These are phyloP conservation scores for Drosophila setifemur DNA, from an alignment of 1,140 invertebrate genomes.

Conservation along the genomic window DNA sequence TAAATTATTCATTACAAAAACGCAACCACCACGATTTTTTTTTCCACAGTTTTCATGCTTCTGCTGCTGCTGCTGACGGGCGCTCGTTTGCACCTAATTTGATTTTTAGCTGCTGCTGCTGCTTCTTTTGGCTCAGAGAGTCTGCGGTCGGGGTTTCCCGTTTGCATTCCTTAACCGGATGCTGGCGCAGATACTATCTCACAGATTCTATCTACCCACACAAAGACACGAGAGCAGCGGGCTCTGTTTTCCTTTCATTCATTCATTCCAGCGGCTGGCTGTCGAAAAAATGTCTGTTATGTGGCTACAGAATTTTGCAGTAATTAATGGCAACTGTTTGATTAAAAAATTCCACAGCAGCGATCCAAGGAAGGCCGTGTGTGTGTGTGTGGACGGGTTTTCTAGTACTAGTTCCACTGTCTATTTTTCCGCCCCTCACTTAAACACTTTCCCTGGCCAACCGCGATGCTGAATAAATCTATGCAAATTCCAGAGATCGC, in stretches of 20 bases:
- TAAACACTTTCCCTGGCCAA: not conserved
- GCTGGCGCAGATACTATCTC: constrained; percentile 12
- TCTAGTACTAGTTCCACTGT: constrained; percentile 31
- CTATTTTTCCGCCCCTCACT: no score
- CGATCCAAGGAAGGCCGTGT: not conserved
- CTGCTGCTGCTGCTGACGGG: constrained; percentile 51
- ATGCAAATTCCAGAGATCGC: constrained; percentile 57
- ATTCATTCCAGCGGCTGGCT: constrained; percentile 61
- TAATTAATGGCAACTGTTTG: constrained; percentile 81
- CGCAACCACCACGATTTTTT: constrained; percentile 43
- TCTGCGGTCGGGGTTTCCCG: constrained; percentile 56
- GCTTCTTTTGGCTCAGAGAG: constrained; percentile 47
- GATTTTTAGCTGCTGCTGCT: constrained; percentile 75
- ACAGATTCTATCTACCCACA: constrained; percentile 11
- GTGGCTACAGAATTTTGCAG: constrained; percentile 78
- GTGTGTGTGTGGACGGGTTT: constrained; percentile 11
- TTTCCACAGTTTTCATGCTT: not conserved
- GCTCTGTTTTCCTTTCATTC: constrained; percentile 65
- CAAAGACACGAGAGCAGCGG: constrained; percentile 16
- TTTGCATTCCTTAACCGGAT: constrained; percentile 41
- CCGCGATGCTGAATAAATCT: constrained; percentile 36
- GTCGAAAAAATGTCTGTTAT: constrained; percentile 79
- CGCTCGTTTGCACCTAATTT: constrained; percentile 80
- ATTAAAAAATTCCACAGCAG: constrained; percentile 75
- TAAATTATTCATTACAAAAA: constrained; percentile 79